Conservation (phyloP, 2,888 invertebrate species). For the Agriotes lineatus region DNA sequence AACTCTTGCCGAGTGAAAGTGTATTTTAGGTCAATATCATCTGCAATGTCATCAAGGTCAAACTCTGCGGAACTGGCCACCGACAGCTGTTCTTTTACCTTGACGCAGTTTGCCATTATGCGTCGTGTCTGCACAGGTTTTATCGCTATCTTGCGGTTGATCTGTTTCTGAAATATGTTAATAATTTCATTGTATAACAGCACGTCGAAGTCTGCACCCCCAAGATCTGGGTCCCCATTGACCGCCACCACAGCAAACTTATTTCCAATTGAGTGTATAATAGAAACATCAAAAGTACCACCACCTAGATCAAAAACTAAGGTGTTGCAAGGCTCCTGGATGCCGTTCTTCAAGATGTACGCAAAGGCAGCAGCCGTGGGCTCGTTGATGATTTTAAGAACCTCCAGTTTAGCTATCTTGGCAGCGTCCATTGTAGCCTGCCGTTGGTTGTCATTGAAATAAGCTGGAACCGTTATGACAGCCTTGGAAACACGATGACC, state of each 20-base stretch:
- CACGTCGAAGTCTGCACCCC: constrained; percentile 43
- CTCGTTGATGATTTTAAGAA: constrained; percentile 40
- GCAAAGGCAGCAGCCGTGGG: constrained; percentile 43
- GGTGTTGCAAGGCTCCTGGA: constrained; percentile 15
- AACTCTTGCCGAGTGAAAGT: constrained; percentile 32
- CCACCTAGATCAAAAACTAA: constrained; percentile 46
- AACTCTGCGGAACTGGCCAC: constrained; percentile 19
- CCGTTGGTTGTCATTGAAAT: constrained; percentile 45
- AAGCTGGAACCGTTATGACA: constrained; percentile 45
- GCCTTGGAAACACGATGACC: constrained; percentile 30
- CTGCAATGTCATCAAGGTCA: constrained; percentile 21
- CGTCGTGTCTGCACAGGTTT: constrained; percentile 2
- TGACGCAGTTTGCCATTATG: constrained; percentile 35
- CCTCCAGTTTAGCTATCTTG: constrained; percentile 39
- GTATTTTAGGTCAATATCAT: constrained; percentile 27
- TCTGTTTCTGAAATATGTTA: neutral
- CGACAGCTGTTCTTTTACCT: constrained; percentile 39
- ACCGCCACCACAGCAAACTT: constrained; percentile 38
- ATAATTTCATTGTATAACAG: constrained; percentile 28
- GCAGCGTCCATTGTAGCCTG: constrained; percentile 44
- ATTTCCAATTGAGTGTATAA: constrained; percentile 27
- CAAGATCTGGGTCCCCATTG: constrained; percentile 40
- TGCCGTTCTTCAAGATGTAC: constrained; percentile 35
- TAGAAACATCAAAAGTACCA: constrained; percentile 45
- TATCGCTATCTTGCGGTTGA: neutral